Evolutionary conservation across 1,140 invertebrate genomes (phyloP), one percentile per base, ranked within the genome.

Genomic region (Zaprionus ghesquierei): DNA sequence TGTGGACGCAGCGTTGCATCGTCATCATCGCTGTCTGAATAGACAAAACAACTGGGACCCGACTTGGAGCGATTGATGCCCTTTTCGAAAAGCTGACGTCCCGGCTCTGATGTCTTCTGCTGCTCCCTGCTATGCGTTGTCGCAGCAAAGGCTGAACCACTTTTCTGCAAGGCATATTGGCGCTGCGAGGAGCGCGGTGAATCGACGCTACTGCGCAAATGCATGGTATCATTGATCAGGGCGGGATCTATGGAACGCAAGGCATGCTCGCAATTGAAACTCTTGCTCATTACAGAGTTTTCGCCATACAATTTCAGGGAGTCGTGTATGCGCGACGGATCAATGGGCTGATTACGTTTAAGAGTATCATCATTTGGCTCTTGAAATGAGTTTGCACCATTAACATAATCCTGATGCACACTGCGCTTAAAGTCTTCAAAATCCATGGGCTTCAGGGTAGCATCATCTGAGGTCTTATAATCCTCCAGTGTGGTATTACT

Each of bases 1-100:
- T 71, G 78, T 0, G 77, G 79, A n/a, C 72, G 62, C 18, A 87
- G 50, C 9, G 90, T 85, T 13, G 81, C 54, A 22, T 90, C 84
- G 20, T 85, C 81, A 33, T 92, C 89, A 71, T 92, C 91, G 49
- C 90, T 91, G 51, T 92, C 90, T 2, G 81, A 86, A 51, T 87
- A 90, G 5, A 94, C 94, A 31, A 95, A 92, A 77, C 94, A 95
- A 78, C 95, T 95, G n/a, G 95, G 94, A n/a, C 95, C 95, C 5
- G 94, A 95, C 91, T 95, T 94, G 0, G 95, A 95, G 33, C 95
- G 93, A 89, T 95, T 95, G 13, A 95, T 91, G 68, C 92, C 92
- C 61, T 92, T 92, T 12, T 93, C 93, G 12, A 91, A 91, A 2
- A 91, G 53, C 63, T 90, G 77, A 0, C 85, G 79, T 3, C 87